These are phyloP conservation scores for Macrostomum cliftonense DNA, from an alignment of 2,888 invertebrate species.

Conservation along the genomic window DNA sequence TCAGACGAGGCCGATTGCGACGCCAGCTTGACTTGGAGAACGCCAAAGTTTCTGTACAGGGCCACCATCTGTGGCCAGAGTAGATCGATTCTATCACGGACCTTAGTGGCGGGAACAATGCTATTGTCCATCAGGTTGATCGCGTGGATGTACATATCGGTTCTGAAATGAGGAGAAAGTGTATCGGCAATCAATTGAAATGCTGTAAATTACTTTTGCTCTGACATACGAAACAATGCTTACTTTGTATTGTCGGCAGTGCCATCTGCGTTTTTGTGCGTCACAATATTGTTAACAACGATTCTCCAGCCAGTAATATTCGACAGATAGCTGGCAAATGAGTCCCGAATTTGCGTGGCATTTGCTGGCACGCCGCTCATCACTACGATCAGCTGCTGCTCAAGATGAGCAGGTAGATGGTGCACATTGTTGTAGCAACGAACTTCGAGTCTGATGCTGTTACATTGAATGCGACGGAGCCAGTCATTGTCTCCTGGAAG, in stretches of 20 bases:
- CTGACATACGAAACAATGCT: neutral
- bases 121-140: neutral
- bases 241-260: neutral
- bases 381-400: neutral
- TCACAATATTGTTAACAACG: neutral
- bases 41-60: slow-evolving; percentile 80
- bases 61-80: slow-evolving; percentile 48
- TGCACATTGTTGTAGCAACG: neutral
- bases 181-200: too few species aligned
- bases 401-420: neutral
- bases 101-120: neutral
- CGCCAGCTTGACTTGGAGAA: slow-evolving; percentile 47
- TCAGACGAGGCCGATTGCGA: slow-evolving; percentile 15
- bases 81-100: neutral
- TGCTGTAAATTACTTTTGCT: too few species aligned
- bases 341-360: neutral
- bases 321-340: neutral
- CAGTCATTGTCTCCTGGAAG: too few species aligned
- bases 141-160: neutral
- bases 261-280: neutral
- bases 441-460: neutral
- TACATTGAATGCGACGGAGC: too few species aligned
- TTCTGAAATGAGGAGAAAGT: too few species aligned
- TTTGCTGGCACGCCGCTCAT: neutral
- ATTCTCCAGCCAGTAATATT: neutral